A percentile compares a stretch with the other conserved stretches of the same genome.
Conservation (phyloP, 2,113 vertebrate genomes). For the Cinclus mexicanus region DNA sequence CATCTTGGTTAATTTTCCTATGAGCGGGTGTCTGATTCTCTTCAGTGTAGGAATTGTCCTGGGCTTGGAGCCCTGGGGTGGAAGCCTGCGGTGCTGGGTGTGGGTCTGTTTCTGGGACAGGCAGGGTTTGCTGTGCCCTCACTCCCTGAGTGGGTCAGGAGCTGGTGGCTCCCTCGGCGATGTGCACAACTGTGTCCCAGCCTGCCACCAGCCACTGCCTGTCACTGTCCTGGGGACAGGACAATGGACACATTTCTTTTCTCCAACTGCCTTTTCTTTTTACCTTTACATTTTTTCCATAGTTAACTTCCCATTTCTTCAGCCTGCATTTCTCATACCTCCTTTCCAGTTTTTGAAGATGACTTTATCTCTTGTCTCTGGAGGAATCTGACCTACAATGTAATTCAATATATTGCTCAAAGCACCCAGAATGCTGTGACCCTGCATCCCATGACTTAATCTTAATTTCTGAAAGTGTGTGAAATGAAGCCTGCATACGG, state of each 20-base stretch:
- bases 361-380: background rate
- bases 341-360: background rate
- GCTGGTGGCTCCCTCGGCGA: background rate
- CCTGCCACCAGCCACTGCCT: background rate
- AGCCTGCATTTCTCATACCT: background rate
- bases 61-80: rapidly evolving
- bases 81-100: background rate
- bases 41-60: background rate
- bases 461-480: background rate
- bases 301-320: background rate
- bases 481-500: background rate
- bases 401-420: background rate
- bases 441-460: background rate
- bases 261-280: background rate
- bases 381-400: background rate
- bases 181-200: background rate
- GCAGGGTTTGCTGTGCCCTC: background rate
- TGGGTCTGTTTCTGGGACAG: background rate
- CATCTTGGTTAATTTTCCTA: background rate
- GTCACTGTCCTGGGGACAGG: background rate
- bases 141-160: background rate
- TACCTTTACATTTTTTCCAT: background rate
- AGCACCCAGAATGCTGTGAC: background rate
- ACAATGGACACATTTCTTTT: background rate
- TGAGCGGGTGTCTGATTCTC: background rate